Percentiles rank a stretch among this genome's conserved stretches.
phyloP scores from a whole-genome alignment of 2,888 invertebrate species.

The Mimachlamys varia region DNA sequence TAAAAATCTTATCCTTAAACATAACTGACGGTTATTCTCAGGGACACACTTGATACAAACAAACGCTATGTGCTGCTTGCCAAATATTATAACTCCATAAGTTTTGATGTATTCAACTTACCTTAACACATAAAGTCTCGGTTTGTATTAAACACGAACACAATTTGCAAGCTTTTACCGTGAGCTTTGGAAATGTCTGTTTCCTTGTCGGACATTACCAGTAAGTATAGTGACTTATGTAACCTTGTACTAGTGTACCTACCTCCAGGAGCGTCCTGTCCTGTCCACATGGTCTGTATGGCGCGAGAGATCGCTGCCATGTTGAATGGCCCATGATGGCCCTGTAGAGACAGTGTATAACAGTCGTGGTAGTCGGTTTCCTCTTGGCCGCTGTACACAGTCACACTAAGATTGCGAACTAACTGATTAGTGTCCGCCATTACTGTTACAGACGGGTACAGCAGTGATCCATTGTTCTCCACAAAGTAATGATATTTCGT shows the following conservation, averaged over 20 bases:
- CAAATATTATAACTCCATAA: too few relatives aligned
- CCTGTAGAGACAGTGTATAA: slow-evolving; percentile 36
- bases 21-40: too few relatives aligned
- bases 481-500: slow-evolving; percentile 59
- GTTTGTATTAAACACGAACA: too few relatives aligned
- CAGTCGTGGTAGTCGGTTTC: slow-evolving; percentile 46
- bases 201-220: too few relatives aligned
- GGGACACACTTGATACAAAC: too few relatives aligned
- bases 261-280: neutral
- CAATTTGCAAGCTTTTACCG: too few relatives aligned
- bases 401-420: slow-evolving; percentile 20
- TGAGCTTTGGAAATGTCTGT: too few relatives aligned
- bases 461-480: slow-evolving; percentile 36
- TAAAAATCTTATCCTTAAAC: too few relatives aligned
- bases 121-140: too few relatives aligned
- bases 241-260: neutral
- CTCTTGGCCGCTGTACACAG: slow-evolving; percentile 37
- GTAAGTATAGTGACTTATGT: too few relatives aligned
- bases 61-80: too few relatives aligned
- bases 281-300: slow-evolving; percentile 7
- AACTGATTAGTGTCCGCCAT: slow-evolving; percentile 45
- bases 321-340: slow-evolving; percentile 44
- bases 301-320: slow-evolving; percentile 3
- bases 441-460: slow-evolving; percentile 57
- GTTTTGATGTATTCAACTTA: too few relatives aligned